Conservation (phyloP, 2,888 invertebrate genomes). For the Nineta flava region DNA sequence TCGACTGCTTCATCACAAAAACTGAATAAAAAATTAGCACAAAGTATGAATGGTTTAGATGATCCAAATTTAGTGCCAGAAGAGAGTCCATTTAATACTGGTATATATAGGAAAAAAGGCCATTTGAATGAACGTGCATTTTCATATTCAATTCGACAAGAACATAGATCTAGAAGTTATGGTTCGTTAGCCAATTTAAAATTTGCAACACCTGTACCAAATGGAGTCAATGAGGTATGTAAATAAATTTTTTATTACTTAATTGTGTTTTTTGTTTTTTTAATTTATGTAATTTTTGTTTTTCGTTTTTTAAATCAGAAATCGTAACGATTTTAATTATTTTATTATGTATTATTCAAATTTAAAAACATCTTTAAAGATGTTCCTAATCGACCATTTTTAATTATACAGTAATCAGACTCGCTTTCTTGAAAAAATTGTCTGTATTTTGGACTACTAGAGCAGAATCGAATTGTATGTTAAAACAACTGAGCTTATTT, state of each 20-base stretch:
- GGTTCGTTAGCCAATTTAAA: conserved; percentile 82
- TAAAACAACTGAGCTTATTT: no score
- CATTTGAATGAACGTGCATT: conserved; percentile 87
- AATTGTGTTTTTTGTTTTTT: not conserved
- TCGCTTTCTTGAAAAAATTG: no score
- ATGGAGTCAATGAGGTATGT: conserved; percentile 27
- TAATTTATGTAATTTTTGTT: no score
- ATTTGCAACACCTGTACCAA: conserved; percentile 56
- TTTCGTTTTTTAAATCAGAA: no score
- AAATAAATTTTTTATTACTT: not conserved
- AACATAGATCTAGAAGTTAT: conserved; percentile 83
- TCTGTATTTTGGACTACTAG: no score
- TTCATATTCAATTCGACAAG: conserved; percentile 85
- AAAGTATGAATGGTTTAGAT: conserved; percentile 50
- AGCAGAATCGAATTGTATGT: no score
- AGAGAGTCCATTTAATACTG: conserved; percentile 54
- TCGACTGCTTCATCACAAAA: conserved; percentile 27
- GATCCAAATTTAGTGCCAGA: conserved; percentile 24
- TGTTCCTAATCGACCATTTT: no score
- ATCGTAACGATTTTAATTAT: no score
- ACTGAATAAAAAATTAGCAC: conserved; percentile 43
- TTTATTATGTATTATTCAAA: no score
- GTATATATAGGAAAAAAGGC: conserved; percentile 82
- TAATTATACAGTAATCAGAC: no score
- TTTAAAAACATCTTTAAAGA: no score